phyloP scores from a whole-genome alignment of 2,888 invertebrate species.

The Bimastos eiseni region DNA sequence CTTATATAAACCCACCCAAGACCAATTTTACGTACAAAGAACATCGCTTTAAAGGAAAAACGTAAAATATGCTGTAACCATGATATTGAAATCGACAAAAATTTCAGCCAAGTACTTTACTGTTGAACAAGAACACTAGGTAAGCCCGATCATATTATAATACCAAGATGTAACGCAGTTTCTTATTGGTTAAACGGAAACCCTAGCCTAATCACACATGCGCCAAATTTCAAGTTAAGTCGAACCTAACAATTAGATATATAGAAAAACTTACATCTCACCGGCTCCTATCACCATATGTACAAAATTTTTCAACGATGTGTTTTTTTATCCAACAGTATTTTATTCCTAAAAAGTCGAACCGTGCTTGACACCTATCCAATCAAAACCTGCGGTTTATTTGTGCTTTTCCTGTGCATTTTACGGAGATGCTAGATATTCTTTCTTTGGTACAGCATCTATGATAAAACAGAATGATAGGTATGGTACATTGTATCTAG shows the following conservation, averaged over 20 bases:
- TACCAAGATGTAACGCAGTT: not conserved
- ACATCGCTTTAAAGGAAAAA: not conserved
- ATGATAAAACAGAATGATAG: not conserved
- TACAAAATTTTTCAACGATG: not conserved
- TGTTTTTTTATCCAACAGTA: not conserved
- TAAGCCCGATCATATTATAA: not conserved
- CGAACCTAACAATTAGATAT: not conserved
- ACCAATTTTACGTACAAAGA: not conserved
- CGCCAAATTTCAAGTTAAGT: not conserved
- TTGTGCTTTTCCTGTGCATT: not conserved
- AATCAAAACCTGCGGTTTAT: not conserved
- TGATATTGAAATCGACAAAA: slow-evolving; percentile 14
- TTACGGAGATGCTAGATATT: not conserved
- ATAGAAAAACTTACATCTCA: not conserved
- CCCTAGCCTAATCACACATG: not conserved
- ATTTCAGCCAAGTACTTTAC: not conserved
- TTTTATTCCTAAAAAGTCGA: not conserved
- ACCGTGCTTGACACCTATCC: not conserved
- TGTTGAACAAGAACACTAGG: slow-evolving; percentile 19
- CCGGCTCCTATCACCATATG: not conserved
- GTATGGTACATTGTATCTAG: too few relatives aligned
- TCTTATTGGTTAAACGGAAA: not conserved
- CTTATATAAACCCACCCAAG: not conserved
- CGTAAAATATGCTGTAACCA: not conserved
- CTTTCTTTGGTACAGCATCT: not conserved